Conservation (phyloP, 2,797 vertebrate genomes). For the Spinus olivaceus region DNA sequence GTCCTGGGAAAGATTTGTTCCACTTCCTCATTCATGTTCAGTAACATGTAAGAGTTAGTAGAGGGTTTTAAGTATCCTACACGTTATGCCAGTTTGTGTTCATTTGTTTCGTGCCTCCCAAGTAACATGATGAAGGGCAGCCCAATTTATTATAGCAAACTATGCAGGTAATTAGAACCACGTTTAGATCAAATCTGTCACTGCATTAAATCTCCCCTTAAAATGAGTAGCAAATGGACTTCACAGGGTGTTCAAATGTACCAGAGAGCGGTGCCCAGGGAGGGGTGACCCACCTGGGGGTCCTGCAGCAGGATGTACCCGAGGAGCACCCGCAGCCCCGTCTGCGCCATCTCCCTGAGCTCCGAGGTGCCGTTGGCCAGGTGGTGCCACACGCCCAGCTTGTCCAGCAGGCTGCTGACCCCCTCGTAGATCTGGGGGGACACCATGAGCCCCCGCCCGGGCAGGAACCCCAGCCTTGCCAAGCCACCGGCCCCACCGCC, state of each 20-base stretch:
- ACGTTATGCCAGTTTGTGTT: neutral
- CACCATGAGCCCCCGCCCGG: neutral
- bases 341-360: slow-evolving; percentile 93
- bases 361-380: slow-evolving; percentile 77
- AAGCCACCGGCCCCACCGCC: neutral
- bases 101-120: neutral
- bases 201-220: neutral
- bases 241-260: neutral
- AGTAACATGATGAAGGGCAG: neutral
- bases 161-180: slow-evolving; percentile 25
- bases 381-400: slow-evolving; percentile 89
- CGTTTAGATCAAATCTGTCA: neutral
- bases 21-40: neutral
- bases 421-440: slow-evolving; percentile 89
- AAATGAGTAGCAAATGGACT: neutral
- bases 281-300: slow-evolving; percentile 77
- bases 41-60: neutral
- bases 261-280: neutral
- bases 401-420: slow-evolving; percentile 91
- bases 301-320: slow-evolving; percentile 91
- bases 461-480: fast-evolving
- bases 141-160: slow-evolving; percentile 7
- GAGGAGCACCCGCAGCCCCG: slow-evolving; percentile 88
- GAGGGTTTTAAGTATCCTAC: neutral
- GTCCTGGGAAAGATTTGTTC: neutral